phyloP scores from a whole-genome alignment of 2,888 invertebrate species.

The Bellardia pandia region DNA sequence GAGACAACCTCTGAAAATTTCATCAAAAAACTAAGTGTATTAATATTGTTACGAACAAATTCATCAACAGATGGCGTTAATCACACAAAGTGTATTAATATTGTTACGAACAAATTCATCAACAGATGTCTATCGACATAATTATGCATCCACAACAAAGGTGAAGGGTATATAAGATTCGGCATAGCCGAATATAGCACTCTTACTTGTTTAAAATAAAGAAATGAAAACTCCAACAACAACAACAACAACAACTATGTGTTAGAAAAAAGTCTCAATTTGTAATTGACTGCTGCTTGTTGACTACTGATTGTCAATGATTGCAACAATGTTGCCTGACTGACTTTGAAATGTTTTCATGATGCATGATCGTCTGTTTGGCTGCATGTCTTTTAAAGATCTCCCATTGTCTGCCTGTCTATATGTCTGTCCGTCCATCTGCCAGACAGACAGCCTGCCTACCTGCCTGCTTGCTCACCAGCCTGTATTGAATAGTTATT shows the following conservation, averaged over 20 bases:
- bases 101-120: too few relatives aligned
- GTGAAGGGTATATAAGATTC: too few relatives aligned
- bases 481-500: slow-evolving; percentile 25
- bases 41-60: too few relatives aligned
- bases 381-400: slow-evolving; percentile 6
- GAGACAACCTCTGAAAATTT: too few relatives aligned
- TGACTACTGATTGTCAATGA: slow-evolving; percentile 45
- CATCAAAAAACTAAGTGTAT: too few relatives aligned
- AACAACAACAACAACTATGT: not conserved
- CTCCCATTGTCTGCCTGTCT: not conserved
- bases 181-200: too few relatives aligned
- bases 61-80: too few relatives aligned
- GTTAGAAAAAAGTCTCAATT: slow-evolving; percentile 48
- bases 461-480: not conserved
- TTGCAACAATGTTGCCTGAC: slow-evolving; percentile 54
- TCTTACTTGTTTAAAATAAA: slow-evolving; percentile 13
- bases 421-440: not conserved
- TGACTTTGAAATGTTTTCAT: slow-evolving; percentile 19
- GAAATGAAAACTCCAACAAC: not conserved
- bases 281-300: slow-evolving; percentile 32
- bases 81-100: too few relatives aligned
- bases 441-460: not conserved
- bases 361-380: slow-evolving; percentile 26
- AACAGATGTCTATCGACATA: too few relatives aligned
- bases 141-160: too few relatives aligned